Base-by-base conservation (phyloP, 1,140 invertebrate genomes). In the Dreissena polymorpha region DNA sequence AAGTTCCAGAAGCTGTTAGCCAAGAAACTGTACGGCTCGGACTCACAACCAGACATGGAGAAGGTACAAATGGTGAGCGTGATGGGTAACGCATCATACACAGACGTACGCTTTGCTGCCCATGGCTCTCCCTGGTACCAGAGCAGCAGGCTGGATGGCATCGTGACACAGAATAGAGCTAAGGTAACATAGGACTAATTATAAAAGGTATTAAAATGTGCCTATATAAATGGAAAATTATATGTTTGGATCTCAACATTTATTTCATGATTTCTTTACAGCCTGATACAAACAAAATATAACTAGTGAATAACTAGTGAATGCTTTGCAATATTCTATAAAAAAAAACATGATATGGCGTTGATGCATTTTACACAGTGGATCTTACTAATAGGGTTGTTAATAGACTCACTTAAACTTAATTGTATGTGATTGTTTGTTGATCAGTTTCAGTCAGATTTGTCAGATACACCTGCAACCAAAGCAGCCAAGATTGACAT, bases 11-110 rank as follows among this genome's bases (percentile, higher is more conserved):
- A 57, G 23, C 53, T 14, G 21, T 65, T 95, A 67, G 93, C 98
- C 0, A 94, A 96, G 0, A 96, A 97, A 89, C 94, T 99, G 55
- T 76, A 84, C 27, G 57, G 55, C 10, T 63, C 55, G 16, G 16
- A 29, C 53, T 57, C 39, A 10, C 21, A 53, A 13, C 97, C 96
- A 0, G 96, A 97, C 81, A 93, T 95, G 60, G 96, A 98, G 84
- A 98, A 98, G 92, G 97, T 99, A 10, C 97, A 99, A 88, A 96
- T 99, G 29, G 98, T 99, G 89, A 98, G 97, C 93, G 97, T 99
- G 3, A 85, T 79, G 75, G 85, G 87, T 27, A 53, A 79, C 18
- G 39, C 53, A 29, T 82, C 76, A 14, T 81, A 82, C 51, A 81
- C 89, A 0, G 98, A 99, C 91, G 95, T 99, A 10, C 94, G 98